These are phyloP conservation scores for Syritta pipiens DNA, from an alignment of 2,888 invertebrate species.

Conservation along the genomic window DNA sequence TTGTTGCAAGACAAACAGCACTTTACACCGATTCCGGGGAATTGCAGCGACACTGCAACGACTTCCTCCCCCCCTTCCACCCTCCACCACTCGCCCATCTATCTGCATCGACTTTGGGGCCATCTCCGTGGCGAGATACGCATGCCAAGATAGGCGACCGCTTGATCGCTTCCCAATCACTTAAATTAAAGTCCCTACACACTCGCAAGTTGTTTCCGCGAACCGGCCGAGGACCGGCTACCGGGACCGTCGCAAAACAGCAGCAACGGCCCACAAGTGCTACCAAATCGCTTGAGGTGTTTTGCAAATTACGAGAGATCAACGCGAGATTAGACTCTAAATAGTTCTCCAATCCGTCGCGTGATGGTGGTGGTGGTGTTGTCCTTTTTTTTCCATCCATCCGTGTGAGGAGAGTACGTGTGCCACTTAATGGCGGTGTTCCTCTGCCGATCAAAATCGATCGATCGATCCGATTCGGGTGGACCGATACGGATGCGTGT, in stretches of 20 bases:
- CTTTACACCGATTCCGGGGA: too few species aligned
- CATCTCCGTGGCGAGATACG: slow-evolving; percentile 37
- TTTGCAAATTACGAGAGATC: slow-evolving; percentile 67
- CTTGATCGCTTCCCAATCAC: slow-evolving; percentile 54
- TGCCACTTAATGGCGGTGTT: slow-evolving; percentile 36
- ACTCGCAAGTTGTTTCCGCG: slow-evolving; percentile 24
- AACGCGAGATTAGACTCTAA: slow-evolving; percentile 63
- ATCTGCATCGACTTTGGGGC: slow-evolving; percentile 20
- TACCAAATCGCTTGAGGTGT: slow-evolving; percentile 58
- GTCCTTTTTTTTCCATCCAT: too few species aligned
- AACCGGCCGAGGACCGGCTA: slow-evolving; percentile 31
- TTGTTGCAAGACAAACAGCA: slow-evolving; percentile 7
- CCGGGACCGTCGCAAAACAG: neutral
- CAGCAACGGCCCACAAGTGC: neutral
- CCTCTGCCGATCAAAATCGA: slow-evolving; percentile 36
- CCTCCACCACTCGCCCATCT: too few species aligned
- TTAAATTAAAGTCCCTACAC: slow-evolving; percentile 65
- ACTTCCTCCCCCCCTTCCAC: too few species aligned
- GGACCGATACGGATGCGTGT: slow-evolving; percentile 23
- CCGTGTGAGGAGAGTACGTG: slow-evolving; percentile 35
- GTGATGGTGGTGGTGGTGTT: slow-evolving; percentile 39
- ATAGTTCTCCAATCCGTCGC: slow-evolving; percentile 46
- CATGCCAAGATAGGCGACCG: slow-evolving; percentile 53
- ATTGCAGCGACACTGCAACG: too few species aligned
- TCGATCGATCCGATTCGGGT: slow-evolving; percentile 11